Base-by-base conservation (phyloP, 1,140 invertebrate species). In the Pogonus chalceus region DNA sequence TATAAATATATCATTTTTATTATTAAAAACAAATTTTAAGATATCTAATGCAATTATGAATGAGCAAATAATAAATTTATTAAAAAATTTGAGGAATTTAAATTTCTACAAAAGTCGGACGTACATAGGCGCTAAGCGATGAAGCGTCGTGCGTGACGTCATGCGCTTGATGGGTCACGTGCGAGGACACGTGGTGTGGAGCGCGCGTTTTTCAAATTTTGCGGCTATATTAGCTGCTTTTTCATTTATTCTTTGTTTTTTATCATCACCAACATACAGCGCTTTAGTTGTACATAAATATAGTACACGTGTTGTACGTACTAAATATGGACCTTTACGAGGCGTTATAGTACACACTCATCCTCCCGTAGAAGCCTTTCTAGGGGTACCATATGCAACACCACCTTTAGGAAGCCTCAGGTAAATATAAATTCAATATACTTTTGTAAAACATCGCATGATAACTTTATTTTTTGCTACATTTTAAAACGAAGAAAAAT, bases 341-440 rank as follows among this genome's bases (percentile, higher is more conserved):
- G 92, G 92, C 23, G 79, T 91, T 64, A 81, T 92, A 51, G 81
- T 89, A 24, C 80, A 87, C 63, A 78, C 79, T 52, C 79, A 84
- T 63, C 84, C 81, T 22, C 81, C 87, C 22, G 90, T 96, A 31
- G 92, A 96, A 71, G 88, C 89, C n/a, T 98, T 93, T 68, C 79
- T 95, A 56, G 95, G 94, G 31, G 87, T 96, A 54, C 92, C 92
- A 1, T 98, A 97, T 75, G 95, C 88, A 2, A 85, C 85, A 12
- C 82, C 88, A 23, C 88, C 87, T 0, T 71, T 86, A 2, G 87
- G 86, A 14, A 79, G 80, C 31, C 69, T 91, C 20, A 74, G 88
- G 53, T 69, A 62, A 60, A 56, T 21, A 22, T 4, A 43, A n/a
- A n/a, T n/a, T n/a, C n/a, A n/a, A n/a, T n/a, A n/a, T n/a, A n/a